A percentile compares a stretch with the other conserved stretches of the same genome.
Conservation (phyloP, 2,888 invertebrate genomes). For the Rosalia funebris region DNA sequence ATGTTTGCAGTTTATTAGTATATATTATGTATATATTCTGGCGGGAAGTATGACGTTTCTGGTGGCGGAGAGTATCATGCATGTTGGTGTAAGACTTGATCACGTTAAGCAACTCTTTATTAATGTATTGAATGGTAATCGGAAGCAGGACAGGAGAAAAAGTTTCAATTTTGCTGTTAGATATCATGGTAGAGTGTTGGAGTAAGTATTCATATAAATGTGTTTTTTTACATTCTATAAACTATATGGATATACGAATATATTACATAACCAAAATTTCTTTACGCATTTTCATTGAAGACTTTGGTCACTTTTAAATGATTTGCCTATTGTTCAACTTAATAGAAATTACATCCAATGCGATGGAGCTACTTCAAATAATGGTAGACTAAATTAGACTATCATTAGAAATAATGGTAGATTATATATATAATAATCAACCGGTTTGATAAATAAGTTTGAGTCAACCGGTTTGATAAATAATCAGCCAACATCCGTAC, state of each 20-base stretch:
- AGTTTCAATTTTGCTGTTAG: constrained; percentile 26
- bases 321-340: not conserved
- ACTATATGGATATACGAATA: no score
- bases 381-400: no score
- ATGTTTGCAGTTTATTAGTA: constrained; percentile 23
- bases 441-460: no score
- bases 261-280: no score
- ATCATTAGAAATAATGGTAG: no score
- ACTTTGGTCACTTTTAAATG: no score
- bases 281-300: no score
- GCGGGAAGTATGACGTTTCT: constrained; percentile 28
- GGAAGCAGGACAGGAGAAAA: constrained; percentile 16
- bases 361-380: no score
- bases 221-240: no score
- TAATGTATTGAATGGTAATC: constrained; percentile 16
- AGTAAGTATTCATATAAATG: constrained; percentile 25
- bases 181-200: constrained; percentile 31
- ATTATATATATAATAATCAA: no score
- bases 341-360: not conserved
- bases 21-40: constrained; percentile 30
- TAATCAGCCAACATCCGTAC: no score
- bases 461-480: no score
- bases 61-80: constrained; percentile 31
- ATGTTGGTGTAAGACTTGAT: constrained; percentile 26
- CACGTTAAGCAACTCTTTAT: constrained; percentile 25